These are phyloP conservation scores for Haliclona indistincta DNA, from an alignment of 37 sponge, comb jelly and placozoan species.

Conservation along the genomic window DNA sequence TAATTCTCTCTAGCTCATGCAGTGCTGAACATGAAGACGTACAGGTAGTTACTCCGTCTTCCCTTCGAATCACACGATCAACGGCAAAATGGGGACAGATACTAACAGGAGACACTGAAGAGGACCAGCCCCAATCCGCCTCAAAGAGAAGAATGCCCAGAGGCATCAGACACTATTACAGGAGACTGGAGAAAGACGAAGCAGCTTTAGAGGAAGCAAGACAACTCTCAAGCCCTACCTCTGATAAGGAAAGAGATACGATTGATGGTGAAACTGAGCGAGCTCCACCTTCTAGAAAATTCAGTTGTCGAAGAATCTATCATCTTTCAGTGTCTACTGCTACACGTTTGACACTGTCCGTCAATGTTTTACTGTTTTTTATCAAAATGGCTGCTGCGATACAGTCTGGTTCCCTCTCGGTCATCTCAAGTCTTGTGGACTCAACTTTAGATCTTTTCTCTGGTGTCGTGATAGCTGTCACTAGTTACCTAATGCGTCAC, in stretches of 20 bases:
- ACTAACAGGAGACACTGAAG: neutral
- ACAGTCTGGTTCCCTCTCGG: conserved; percentile 53
- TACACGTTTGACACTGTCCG: conserved; percentile 33
- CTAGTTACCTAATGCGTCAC: conserved; percentile 29
- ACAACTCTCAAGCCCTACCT: neutral
- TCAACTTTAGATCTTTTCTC: conserved; percentile 65
- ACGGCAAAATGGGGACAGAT: neutral
- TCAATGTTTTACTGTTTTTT: conserved; percentile 48
- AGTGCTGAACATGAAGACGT: too few relatives aligned
- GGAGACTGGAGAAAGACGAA: conserved; percentile 27
- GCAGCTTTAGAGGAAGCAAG: conserved; percentile 23
- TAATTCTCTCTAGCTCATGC: too few relatives aligned
- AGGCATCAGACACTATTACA: conserved; percentile 25
- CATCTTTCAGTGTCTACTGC: conserved; percentile 30
- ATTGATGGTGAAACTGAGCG: neutral
- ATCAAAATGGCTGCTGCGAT: conserved; percentile 40
- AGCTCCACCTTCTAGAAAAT: neutral
- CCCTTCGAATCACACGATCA: neutral
- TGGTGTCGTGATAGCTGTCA: conserved; percentile 33
- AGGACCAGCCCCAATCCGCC: neutral
- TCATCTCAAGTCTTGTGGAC: conserved; percentile 57
- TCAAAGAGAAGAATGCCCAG: neutral
- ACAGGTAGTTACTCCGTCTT: too few relatives aligned
- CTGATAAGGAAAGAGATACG: neutral
- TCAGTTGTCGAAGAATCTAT: conserved; percentile 1